phyloP scores from a whole-genome alignment of 2,888 invertebrate genomes.

The Caenorhabditis sp. region DNA sequence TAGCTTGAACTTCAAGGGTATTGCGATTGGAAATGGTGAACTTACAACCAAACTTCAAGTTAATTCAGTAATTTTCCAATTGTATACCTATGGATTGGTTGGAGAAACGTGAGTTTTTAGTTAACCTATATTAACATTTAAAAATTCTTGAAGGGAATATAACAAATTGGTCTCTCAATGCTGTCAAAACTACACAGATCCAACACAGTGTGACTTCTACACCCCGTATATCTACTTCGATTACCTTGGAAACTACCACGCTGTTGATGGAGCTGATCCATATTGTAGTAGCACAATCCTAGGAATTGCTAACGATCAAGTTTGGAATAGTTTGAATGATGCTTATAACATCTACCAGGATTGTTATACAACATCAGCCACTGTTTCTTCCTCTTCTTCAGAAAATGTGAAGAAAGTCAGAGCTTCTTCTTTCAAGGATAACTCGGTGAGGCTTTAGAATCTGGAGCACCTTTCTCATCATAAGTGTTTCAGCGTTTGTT shows the following conservation, averaged over 20 bases:
- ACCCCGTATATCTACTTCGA: constrained; percentile 44
- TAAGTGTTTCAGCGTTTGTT: constrained; percentile 32
- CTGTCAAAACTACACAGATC: constrained; percentile 34
- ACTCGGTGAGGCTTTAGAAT: constrained; percentile 35
- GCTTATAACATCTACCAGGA: constrained; percentile 55
- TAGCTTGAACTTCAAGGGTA: constrained; percentile 50
- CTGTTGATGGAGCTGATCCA: constrained; percentile 26
- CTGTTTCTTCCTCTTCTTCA: constrained; percentile 4
- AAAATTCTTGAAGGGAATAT: constrained; percentile 38
- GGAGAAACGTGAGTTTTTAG: constrained; percentile 44
- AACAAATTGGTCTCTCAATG: constrained; percentile 31
- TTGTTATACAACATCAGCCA: constrained; percentile 24
- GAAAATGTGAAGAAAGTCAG: constrained; percentile 3
- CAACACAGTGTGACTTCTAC: constrained; percentile 52
- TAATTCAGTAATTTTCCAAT: constrained; percentile 57
- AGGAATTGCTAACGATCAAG: constrained; percentile 37
- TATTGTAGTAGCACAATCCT: constrained; percentile 39
- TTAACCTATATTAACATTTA: not conserved
- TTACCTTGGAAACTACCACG: constrained; percentile 37
- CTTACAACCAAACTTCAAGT: constrained; percentile 46
- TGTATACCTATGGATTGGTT: constrained; percentile 56
- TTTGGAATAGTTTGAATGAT: constrained; percentile 44
- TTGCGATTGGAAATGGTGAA: constrained; percentile 59
- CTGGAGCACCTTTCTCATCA: not conserved
- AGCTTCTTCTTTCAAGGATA: constrained; percentile 36